These are phyloP conservation scores for Manis crassicaudata DNA, from an alignment of 2,797 vertebrate species.

Conservation along the genomic window DNA sequence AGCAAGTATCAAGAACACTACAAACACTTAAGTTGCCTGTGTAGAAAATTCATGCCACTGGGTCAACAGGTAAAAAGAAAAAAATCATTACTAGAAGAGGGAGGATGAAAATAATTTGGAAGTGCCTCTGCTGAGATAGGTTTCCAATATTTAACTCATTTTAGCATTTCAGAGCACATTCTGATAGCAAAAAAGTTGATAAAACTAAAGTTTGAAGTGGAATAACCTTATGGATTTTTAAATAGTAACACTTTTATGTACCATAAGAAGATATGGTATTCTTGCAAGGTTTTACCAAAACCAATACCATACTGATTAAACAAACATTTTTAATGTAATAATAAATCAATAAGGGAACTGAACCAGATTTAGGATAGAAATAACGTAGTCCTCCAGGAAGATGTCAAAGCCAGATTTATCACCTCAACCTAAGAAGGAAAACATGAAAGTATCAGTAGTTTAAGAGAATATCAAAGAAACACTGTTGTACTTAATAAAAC, in stretches of 20 bases:
- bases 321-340: slow-evolving; percentile 58
- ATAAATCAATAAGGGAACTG: slow-evolving; percentile 17
- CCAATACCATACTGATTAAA: slow-evolving; percentile 16
- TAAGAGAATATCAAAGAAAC: slow-evolving; percentile 26
- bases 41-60: not conserved
- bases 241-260: slow-evolving; percentile 10
- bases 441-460: slow-evolving; percentile 65
- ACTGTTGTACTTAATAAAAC: not conserved
- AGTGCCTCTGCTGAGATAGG: not conserved
- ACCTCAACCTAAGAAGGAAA: slow-evolving; percentile 68
- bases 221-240: slow-evolving; percentile 29
- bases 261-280: not conserved
- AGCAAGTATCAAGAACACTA: slow-evolving; percentile 42
- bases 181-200: not conserved
- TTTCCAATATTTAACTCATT: slow-evolving; percentile 42
- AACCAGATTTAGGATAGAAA: slow-evolving; percentile 61
- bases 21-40: slow-evolving; percentile 4
- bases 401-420: slow-evolving; percentile 53
- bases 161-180: slow-evolving; percentile 30
- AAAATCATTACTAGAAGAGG: not conserved
- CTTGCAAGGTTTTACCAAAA: slow-evolving; percentile 29
- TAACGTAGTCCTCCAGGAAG: slow-evolving; percentile 50
- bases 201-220: slow-evolving; percentile 32
- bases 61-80: not conserved
- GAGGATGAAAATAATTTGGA: not conserved